Base-by-base conservation (phyloP, 2,888 invertebrate species). In the Lithophane socia region DNA sequence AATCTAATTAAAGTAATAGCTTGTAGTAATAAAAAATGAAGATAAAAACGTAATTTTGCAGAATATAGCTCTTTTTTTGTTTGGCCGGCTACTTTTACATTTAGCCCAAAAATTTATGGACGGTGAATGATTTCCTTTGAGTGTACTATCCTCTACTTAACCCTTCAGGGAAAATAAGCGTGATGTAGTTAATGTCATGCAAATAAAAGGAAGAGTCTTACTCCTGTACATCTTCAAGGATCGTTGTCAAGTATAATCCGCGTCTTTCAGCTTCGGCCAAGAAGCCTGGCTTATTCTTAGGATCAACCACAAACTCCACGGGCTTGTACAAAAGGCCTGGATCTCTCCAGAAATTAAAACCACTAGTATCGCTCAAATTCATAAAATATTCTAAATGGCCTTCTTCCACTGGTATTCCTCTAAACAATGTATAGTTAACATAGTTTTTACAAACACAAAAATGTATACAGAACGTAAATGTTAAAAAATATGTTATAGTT, bases 211-310 rank as follows among this genome's bases (percentile, higher is more conserved):
- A 44, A 5, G 3, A 37, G 0, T 2, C 87, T 86, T 87, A 96
- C 96, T 88, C 90, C 82, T 96, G 96, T 0, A 96, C 83, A 86
- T 96, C 89, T 3, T 91, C 88, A 47, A 93, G 90, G 0, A 96
- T 63, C 0, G 92, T 93, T 0, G 92, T 91, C 66, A 94, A 84
- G 71, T 92, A 89, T 12, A 96, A 77, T 0, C 91, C 91, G 3
- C 80, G 72, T 8, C 61, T 77, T 1, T 85, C 70, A 1, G 94
- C 93, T 3, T 90, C 87, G 13, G 49, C 75, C 3, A 91, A 42
- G 29, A 96, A 94, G 0, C 44, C 3, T 0, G 71, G 18, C 24
- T 88, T 91, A 3, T 91, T 80, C 0, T 86, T 85, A 21, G 96
- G 96, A 0, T 86, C 81, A 24, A 95, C 88, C 0, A 93, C 77